phyloP scores from a whole-genome alignment of 1,140 invertebrate species.

The Cardiocondyla obscurior region DNA sequence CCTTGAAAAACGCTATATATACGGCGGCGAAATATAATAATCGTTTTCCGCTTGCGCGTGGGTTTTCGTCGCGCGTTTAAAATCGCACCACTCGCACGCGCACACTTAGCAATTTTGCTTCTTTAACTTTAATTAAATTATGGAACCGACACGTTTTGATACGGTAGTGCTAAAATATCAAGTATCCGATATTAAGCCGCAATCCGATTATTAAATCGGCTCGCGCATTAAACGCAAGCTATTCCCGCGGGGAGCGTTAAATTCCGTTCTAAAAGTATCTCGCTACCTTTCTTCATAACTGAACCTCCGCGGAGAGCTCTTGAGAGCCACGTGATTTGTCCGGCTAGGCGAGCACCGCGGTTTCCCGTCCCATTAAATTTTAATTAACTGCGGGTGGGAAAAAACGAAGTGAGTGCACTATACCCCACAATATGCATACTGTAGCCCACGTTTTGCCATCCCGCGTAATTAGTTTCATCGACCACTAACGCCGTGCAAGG shows the following conservation, averaged over 20 bases:
- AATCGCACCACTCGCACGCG: not conserved
- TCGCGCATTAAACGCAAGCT: conserved; percentile 17
- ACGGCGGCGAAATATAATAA: conserved; percentile 9
- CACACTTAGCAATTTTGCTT: not conserved
- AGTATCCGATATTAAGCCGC: conserved; percentile 22
- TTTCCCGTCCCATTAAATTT: conserved; percentile 67
- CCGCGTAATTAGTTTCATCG: conserved; percentile 62
- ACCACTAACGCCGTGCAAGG: conserved; percentile 55
- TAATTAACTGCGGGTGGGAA: conserved; percentile 65
- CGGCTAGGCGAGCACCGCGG: conserved; percentile 50
- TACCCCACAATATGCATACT: conserved; percentile 56
- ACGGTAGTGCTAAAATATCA: conserved; percentile 4
- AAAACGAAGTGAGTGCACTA: conserved; percentile 54
- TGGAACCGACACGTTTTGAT: conserved; percentile 6
- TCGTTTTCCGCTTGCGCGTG: not conserved
- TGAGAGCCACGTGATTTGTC: conserved; percentile 61
- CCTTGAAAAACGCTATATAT: conserved; percentile 56
- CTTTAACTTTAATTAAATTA: conserved; percentile 34
- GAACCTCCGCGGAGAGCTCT: conserved; percentile 43
- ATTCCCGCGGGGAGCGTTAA: conserved; percentile 12
- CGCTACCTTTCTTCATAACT: conserved; percentile 41
- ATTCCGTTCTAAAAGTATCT: conserved; percentile 46
- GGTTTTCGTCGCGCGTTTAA: not conserved
- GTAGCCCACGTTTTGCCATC: conserved; percentile 56
- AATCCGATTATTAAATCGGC: conserved; percentile 18